Evolutionary conservation across 2,888 invertebrate genomes (phyloP).

Genomic region (Craniophora ligustri): DNA sequence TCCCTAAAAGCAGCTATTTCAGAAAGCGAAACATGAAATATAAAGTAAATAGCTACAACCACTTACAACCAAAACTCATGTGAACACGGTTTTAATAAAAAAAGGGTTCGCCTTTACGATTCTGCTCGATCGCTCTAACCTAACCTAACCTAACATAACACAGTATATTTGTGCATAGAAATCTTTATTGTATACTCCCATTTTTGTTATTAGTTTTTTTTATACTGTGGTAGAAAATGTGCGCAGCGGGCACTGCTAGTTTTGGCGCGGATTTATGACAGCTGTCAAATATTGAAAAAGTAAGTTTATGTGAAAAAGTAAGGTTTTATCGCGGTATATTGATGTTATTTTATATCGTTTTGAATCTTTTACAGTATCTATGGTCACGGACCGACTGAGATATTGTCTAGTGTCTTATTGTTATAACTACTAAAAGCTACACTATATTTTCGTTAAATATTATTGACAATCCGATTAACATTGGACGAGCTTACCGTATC

Average conservation of each 20-base stretch:
- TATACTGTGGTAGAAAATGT: slow-evolving; percentile 4
- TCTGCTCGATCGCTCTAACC: slow-evolving; percentile 9
- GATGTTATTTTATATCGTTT: too few relatives aligned
- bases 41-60: slow-evolving; percentile 29
- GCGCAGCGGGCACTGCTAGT: not conserved
- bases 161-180: slow-evolving; percentile 11
- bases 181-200: slow-evolving; percentile 27
- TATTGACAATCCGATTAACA: too few relatives aligned
- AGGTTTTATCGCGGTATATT: too few relatives aligned
- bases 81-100: slow-evolving; percentile 32
- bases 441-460: not conserved
- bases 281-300: slow-evolving; percentile 3
- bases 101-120: slow-evolving; percentile 28
- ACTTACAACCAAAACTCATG: slow-evolving; percentile 26
- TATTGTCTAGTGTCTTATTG: too few relatives aligned
- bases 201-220: slow-evolving; percentile 22
- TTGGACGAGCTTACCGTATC: too few relatives aligned
- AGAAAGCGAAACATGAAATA: slow-evolving; percentile 20
- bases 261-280: slow-evolving; percentile 28
- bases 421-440: too few relatives aligned
- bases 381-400: too few relatives aligned
- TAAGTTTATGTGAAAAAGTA: too few relatives aligned
- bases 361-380: too few relatives aligned
- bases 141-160: slow-evolving; percentile 12
- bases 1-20: slow-evolving; percentile 1